Evolutionary conservation across 1,140 invertebrate species (phyloP), one percentile per base, ranked within the genome.

Genomic region (Ceratoteleas bidentatus): DNA sequence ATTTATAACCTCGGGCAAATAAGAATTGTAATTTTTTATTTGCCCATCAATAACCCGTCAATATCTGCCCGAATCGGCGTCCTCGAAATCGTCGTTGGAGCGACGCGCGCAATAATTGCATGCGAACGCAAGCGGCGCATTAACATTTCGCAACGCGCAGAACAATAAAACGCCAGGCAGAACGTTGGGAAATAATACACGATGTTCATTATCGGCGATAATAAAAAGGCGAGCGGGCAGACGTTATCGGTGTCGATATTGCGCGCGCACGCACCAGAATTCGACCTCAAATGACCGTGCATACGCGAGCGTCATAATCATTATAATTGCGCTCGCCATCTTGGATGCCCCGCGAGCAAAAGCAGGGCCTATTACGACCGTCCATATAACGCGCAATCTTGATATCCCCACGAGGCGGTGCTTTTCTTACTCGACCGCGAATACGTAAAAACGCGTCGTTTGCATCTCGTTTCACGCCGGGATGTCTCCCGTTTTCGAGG

Each of bases 291-390:
- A 5, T 9, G 36, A 38, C 36, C 5, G 36, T 38, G 36, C 36
- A 38, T 38, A 38, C 87, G 85, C 89, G 89, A 88, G 89, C 89
- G 83, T n/a, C n/a, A n/a, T n/a, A n/a, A n/a, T n/a, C n/a, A n/a
- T n/a, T n/a, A n/a, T n/a, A n/a, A n/a, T n/a, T n/a, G n/a, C n/a
- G n/a, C n/a, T n/a, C n/a, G n/a, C n/a, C n/a, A n/a, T n/a, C n/a
- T n/a, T n/a, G n/a, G n/a, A n/a, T n/a, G n/a, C n/a, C n/a, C n/a
- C n/a, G n/a, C n/a, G n/a, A n/a, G n/a, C n/a, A n/a, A n/a, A n/a
- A n/a, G n/a, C n/a, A n/a, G n/a, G n/a, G n/a, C n/a, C n/a, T n/a
- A n/a, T n/a, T n/a, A n/a, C n/a, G n/a, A n/a, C n/a, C n/a, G n/a
- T n/a, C n/a, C n/a, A n/a, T n/a, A n/a, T n/a, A n/a, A n/a, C n/a